phyloP scores from a whole-genome alignment of 1,140 invertebrate genomes.

The Brachionus calyciflorus region DNA sequence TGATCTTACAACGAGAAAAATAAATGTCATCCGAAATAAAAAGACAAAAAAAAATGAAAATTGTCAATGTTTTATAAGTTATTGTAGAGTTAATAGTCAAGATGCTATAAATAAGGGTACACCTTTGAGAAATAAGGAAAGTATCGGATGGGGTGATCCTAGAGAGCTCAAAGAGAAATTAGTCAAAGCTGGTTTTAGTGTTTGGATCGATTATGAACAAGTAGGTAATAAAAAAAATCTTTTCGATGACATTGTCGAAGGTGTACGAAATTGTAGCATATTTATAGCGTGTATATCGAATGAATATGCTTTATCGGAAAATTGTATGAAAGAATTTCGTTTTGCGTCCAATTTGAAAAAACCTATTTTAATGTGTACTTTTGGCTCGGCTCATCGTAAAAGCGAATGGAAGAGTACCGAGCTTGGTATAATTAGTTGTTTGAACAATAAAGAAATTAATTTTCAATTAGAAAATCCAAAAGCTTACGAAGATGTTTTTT shows the following conservation, averaged over 20 bases:
- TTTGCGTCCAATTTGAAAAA: constrained; percentile 54
- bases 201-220: constrained; percentile 54
- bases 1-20: constrained; percentile 49
- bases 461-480: constrained; percentile 52
- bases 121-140: neutral
- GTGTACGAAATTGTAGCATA: constrained; percentile 53
- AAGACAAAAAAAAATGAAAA: constrained; percentile 40
- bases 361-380: constrained; percentile 51
- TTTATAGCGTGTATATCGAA: constrained; percentile 55
- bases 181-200: constrained; percentile 51
- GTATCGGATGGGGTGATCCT: constrained; percentile 56
- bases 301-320: constrained; percentile 53
- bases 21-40: constrained; percentile 43
- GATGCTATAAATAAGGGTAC: constrained; percentile 51
- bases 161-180: constrained; percentile 50
- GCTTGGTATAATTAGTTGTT: constrained; percentile 54
- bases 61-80: neutral
- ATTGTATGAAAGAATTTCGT: constrained; percentile 54
- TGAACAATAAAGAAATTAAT: constrained; percentile 53
- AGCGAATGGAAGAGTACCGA: constrained; percentile 47
- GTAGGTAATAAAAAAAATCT: constrained; percentile 50
- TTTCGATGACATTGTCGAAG: constrained; percentile 56
- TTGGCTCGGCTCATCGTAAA: neutral
- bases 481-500: neutral
- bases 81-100: constrained; percentile 53